Base-by-base conservation (phyloP, 2,888 invertebrate genomes). In the Leptodirus hochenwartii region DNA sequence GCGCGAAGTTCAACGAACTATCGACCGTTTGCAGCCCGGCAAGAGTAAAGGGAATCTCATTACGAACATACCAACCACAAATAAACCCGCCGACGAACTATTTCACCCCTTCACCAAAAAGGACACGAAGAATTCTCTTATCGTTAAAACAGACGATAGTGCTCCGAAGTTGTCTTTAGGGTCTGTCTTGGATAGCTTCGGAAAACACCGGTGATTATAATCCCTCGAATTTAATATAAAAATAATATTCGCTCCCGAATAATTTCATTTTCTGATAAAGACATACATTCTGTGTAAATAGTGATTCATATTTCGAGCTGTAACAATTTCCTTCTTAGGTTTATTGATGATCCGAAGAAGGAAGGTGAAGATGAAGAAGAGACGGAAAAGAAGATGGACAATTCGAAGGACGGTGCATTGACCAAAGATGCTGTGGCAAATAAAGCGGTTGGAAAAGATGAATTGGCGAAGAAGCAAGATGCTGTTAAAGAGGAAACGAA, bases 1-100 rank as follows among this genome's bases (percentile, higher is more conserved):
- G 36, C 60, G 75, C 36, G 81, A 82, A 54, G 62, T 79, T 35
- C 78, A 82, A 50, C 64, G 82, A 37, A 82, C 81, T 1, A 84
- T 84, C 40, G 82, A 84, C 40, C 63, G 84, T 32, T 54, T 84
- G 29, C 84, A 84, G 44, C 82, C 82, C 1, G 84, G 84, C 1
- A 84, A 85, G 54, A 75, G 82, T 45, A 85, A 85, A 59, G 84
- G 84, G 1, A 85, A 84, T 56, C 59, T 85, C 12, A 59, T 84
- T 15, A 69, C 77, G 22, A 81, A 76, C 47, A 61, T 70, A 14
- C 61, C 59, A 39, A 67, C 62, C 42, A 46, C 26, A 17, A 26
- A 57, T 1, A 61, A 63, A 37, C 67, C 67, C 47, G 42, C 57
- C 10, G 74, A 75, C 41, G 74, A 74, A 45, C 42, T 59, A 1